Evolutionary conservation across 2,113 vertebrate genomes (phyloP).

Genomic region (Sinocyclocheilus anshuiensis): DNA sequence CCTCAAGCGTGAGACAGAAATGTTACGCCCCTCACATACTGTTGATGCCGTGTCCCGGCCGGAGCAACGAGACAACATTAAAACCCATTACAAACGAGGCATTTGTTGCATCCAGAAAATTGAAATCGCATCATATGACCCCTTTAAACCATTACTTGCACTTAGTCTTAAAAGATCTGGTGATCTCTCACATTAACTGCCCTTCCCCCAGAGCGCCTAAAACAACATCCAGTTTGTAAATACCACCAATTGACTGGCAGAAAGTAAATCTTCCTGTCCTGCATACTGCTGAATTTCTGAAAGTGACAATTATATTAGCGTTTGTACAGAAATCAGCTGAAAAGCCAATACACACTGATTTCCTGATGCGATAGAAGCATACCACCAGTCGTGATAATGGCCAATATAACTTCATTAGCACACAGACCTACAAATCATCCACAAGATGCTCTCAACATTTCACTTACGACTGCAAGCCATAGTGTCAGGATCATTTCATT

Average conservation of each 20-base stretch:
- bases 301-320: neutral
- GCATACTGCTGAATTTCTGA: neutral
- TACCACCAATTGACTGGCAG: neutral
- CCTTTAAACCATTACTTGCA: conserved; percentile 10
- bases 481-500: neutral
- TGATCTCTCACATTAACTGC: conserved; percentile 12
- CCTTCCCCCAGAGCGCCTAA: neutral
- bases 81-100: too few species aligned
- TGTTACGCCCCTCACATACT: too few species aligned
- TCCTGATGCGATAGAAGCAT: neutral
- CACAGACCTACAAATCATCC: neutral
- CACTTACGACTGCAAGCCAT: neutral
- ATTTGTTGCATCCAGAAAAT: too few species aligned
- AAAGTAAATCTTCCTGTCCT: neutral
- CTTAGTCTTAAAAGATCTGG: neutral
- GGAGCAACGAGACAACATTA: too few species aligned
- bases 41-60: too few species aligned
- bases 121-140: too few species aligned
- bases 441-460: neutral
- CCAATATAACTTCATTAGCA: neutral
- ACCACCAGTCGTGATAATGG: neutral
- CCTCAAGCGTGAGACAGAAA: too few species aligned
- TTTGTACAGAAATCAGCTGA: neutral
- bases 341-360: conserved; percentile 1
- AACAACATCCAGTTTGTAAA: conserved; percentile 1